Base-by-base conservation (phyloP, 2,888 invertebrate species). In the Oscheius sp. region DNA sequence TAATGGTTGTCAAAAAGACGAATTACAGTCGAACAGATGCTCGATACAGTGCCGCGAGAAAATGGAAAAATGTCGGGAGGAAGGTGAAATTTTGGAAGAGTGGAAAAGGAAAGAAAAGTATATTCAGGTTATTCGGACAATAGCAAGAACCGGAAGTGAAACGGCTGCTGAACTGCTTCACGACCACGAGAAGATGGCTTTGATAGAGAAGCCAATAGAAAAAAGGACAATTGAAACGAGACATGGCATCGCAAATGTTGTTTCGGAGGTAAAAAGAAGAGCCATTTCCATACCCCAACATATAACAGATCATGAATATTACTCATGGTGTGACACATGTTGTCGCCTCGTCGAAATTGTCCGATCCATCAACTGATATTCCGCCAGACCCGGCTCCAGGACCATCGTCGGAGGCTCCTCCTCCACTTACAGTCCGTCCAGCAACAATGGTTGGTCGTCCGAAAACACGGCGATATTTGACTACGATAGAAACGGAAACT, bases 1-100 rank as follows among this genome's bases (percentile, higher is more conserved):
- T 99, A 1, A 95, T 99, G 94, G 95, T 98, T 69, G 98, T 99
- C 89, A 99, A 98, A 90, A 94, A 94, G 82, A 96, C 96, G 88
- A 94, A 93, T 78, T 98, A 18, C 21, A 53, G 52, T 12, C 16
- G 55, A n/a, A 56, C 29, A 6, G 41, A 43, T n/a, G 69, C 69
- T n/a, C 25, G 56, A 43, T n/a, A 18, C 13, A 35, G 21, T n/a
- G 69, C 69, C 1, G 25, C 41, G 16, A 49, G 29, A 18, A 52
- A 52, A 52, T 66, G 66, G 66, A 49, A 52, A 18, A 25, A 16
- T 2, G 16, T 66, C 1, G 52, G 49, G 9, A 13, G 43, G 5
- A 61, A 61, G 61, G 61, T 61, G 1, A 21, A n/a, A 23, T 29
- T 21, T 53, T 7, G 7, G n/a, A 53, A 53, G 7, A 18, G 16